Percentiles rank a stretch among this genome's conserved stretches.
These are phyloP conservation scores for Chironomus striatipennis DNA, from an alignment of 1,140 invertebrate species.

Conservation along the genomic window DNA sequence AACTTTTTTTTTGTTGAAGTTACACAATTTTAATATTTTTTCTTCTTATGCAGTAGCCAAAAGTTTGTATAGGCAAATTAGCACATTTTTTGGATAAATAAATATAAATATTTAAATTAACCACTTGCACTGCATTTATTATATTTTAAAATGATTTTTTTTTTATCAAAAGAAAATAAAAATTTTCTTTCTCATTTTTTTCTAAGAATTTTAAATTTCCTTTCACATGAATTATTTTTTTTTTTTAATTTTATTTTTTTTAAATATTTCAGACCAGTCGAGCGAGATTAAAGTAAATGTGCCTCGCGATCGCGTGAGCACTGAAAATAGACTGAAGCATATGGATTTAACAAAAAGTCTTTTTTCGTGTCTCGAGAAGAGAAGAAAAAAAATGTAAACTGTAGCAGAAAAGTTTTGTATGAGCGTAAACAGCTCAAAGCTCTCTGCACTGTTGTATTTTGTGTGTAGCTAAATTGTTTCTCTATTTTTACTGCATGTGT, in stretches of 20 bases:
- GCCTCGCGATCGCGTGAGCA: conserved; percentile 9
- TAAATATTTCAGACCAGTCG: neutral
- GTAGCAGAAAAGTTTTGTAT: neutral
- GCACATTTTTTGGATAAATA: neutral
- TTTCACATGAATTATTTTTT: too few relatives aligned
- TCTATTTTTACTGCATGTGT: neutral
- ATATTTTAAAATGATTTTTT: neutral
- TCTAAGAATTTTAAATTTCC: neutral
- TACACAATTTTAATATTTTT: neutral
- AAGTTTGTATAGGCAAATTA: neutral
- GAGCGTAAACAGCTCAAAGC: neutral
- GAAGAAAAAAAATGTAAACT: conserved; percentile 14
- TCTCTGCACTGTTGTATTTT: neutral
- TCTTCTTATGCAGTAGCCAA: neutral
- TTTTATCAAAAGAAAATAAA: neutral
- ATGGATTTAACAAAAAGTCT: neutral
- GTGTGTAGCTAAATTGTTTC: neutral
- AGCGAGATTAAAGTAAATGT: neutral
- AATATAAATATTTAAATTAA: neutral
- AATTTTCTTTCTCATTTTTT: neutral
- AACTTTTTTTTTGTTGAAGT: neutral
- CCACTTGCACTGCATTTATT: neutral
- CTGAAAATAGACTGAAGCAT: conserved; percentile 7
- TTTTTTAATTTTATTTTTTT: too few relatives aligned
- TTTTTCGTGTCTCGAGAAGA: neutral